Base-by-base conservation (phyloP, 2,113 vertebrate species). In the Lethenteron reissneri region DNA sequence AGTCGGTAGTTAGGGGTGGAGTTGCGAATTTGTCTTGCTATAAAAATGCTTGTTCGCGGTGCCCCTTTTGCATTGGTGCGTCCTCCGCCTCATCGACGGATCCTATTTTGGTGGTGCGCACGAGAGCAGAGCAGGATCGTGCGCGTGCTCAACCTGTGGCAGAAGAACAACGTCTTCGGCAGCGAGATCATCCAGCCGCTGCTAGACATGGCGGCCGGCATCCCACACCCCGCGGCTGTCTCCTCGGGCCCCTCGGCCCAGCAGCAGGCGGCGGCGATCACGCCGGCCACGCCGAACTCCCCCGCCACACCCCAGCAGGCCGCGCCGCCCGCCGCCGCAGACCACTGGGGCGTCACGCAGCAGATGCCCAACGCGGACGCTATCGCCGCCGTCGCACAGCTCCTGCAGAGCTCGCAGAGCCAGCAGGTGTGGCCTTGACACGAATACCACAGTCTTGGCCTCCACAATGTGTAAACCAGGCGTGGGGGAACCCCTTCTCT, bases 161-260 rank as follows among this genome's bases (percentile, higher is more conserved):
- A 99, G 81, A 99, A 99, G 82, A 99, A 99, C 77, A 89, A 84
- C 0, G 94, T 99, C 17, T 99, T 99, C 77, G 97, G 94, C 80
- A 99, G 94, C 76, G 92, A 99, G 83, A 95, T 99, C 78, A 95
- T 99, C 74, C 94, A 99, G 78, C 94, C 94, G 73, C 83, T 99
- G 68, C 71, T 99, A 81, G 94, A 99, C 75, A 95, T 99, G 92
- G 94, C 94, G 21, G 90, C 86, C 68, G 94, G 92, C 72, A 88
- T 99, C 71, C 84, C 85, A 58, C 92, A 92, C 71, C 92, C 92
- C 0, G 92, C 85, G 10, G 82, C 89, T 75, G 96, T 90, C 1
- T 89, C 91, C 0, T 84, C 95, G n/a, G 64, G 64, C 64, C 64
- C 64, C 21, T 79, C 87, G 41, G 41, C 41, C 41, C 41, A 41